phyloP scores from a whole-genome alignment of 2,797 vertebrate genomes.

The Menidia menidia region DNA sequence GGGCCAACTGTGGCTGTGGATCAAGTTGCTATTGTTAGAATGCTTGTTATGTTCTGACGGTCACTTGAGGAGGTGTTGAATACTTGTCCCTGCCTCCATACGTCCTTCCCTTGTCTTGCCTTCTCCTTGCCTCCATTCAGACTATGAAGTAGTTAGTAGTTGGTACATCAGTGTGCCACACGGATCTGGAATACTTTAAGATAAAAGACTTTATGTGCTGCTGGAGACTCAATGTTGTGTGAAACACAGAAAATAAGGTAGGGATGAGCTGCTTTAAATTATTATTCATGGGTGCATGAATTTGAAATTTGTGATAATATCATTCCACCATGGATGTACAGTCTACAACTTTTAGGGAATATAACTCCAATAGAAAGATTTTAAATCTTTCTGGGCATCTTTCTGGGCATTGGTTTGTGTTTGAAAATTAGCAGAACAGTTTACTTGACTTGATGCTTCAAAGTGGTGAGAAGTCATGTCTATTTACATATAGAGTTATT shows the following conservation, averaged over 20 bases:
- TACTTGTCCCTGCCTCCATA: conserved; percentile 61
- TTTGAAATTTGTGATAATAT: neutral
- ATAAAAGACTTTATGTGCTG: conserved; percentile 10
- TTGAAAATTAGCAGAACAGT: neutral
- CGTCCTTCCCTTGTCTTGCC: conserved; percentile 60
- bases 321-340: neutral
- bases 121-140: conserved; percentile 57
- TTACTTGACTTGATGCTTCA: neutral
- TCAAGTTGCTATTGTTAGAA: conserved; percentile 71
- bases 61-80: conserved; percentile 78
- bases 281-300: neutral
- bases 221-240: conserved; percentile 20
- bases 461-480: neutral
- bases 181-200: conserved; percentile 24
- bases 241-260: conserved; percentile 52
- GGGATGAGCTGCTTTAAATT: conserved; percentile 4
- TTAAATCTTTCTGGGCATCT: neutral
- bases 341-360: neutral
- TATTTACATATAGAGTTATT: neutral
- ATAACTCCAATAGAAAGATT: neutral
- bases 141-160: conserved; percentile 29
- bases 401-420: neutral
- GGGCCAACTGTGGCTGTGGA: conserved; percentile 53
- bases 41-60: conserved; percentile 59
- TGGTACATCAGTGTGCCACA: conserved; percentile 11